Evolutionary conservation across 1,140 invertebrate genomes (phyloP).

Genomic region (Zeugodacus cucurbitae): DNA sequence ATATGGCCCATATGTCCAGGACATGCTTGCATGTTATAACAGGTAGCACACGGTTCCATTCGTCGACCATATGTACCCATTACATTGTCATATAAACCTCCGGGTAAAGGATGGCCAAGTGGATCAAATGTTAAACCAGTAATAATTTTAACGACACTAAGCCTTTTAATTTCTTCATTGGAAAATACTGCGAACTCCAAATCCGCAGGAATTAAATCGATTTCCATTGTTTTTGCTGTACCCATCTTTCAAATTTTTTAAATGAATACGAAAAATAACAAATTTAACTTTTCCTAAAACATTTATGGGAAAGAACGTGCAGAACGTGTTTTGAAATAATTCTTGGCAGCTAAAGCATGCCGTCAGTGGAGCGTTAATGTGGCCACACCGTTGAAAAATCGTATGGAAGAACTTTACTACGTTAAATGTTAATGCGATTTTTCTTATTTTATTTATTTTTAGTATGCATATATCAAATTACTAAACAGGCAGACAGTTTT

Average conservation of each 20-base stretch:
- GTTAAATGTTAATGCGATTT: too few relatives aligned
- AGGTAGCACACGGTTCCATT: constrained; percentile 84
- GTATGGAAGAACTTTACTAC: too few relatives aligned
- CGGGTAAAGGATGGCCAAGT: constrained; percentile 82
- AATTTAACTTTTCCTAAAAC: background rate
- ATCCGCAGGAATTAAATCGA: constrained; percentile 51
- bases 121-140: constrained; percentile 87
- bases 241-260: background rate
- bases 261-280: background rate
- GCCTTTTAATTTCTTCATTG: constrained; percentile 83
- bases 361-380: too few relatives aligned
- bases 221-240: background rate
- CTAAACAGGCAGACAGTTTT: too few relatives aligned
- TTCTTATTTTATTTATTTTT: too few relatives aligned
- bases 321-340: background rate
- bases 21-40: constrained; percentile 78
- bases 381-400: too few relatives aligned
- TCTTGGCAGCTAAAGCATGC: background rate
- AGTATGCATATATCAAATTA: too few relatives aligned
- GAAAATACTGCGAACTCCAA: constrained; percentile 79
- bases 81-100: constrained; percentile 87
- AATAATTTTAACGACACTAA: constrained; percentile 88
- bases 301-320: background rate
- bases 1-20: constrained; percentile 97
- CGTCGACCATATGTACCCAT: constrained; percentile 74